phyloP scores from a whole-genome alignment of 1,140 invertebrate species.

The Alviniconcha marisindica region DNA sequence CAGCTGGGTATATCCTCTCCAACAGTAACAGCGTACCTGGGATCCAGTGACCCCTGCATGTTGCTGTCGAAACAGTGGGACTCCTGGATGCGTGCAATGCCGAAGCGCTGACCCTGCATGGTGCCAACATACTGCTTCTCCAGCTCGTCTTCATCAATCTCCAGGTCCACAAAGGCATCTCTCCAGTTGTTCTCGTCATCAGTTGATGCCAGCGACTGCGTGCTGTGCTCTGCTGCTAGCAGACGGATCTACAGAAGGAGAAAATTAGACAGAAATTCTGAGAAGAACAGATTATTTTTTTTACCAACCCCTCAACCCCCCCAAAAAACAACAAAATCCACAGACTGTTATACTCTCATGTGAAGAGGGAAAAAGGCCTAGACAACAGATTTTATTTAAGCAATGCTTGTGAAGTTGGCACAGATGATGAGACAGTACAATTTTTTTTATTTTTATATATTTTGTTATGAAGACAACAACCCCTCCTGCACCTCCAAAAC shows the following conservation, averaged over 20 bases:
- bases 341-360: no score
- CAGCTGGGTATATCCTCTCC: background rate
- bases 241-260: slow-evolving; percentile 11
- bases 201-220: background rate
- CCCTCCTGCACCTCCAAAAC: no score
- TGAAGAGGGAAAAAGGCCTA: no score
- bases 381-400: no score
- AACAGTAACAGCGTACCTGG: slow-evolving; percentile 38
- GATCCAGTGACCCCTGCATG: slow-evolving; percentile 39
- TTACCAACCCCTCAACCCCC: no score
- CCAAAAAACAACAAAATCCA: no score
- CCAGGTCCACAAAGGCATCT: slow-evolving; percentile 30
- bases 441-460: no score
- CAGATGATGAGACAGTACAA: no score
- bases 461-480: no score
- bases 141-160: slow-evolving; percentile 10
- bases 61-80: slow-evolving; percentile 43
- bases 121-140: slow-evolving; percentile 4
- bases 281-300: no score
- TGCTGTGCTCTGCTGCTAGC: slow-evolving; percentile 16
- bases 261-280: no score
- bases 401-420: no score
- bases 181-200: slow-evolving; percentile 33
- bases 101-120: slow-evolving; percentile 30
- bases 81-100: slow-evolving; percentile 29